Percentiles rank a stretch among this genome's conserved stretches.
phyloP scores from a whole-genome alignment of 2,888 invertebrate species.

The Xestia xanthographa region DNA sequence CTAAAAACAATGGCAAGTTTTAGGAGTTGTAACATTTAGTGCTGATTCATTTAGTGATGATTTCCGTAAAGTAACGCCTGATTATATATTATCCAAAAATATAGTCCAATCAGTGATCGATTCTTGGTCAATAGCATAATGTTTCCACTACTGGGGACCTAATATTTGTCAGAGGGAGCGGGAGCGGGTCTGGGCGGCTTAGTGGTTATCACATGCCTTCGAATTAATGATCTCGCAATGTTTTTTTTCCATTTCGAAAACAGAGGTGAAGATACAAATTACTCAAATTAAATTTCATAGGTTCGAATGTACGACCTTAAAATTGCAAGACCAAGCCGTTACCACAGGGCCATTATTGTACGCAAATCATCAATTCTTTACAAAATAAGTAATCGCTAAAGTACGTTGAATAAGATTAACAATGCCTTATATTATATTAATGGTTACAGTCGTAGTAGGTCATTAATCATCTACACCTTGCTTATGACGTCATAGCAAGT shows the following conservation, averaged over 20 bases:
- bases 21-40: no score
- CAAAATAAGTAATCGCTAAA: slow-evolving; percentile 1
- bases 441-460: background rate
- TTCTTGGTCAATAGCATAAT: background rate
- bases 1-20: background rate
- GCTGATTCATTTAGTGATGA: no score
- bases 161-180: background rate
- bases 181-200: no score
- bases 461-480: slow-evolving; percentile 19
- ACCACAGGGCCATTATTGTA: background rate
- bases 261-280: background rate
- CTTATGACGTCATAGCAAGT: slow-evolving; percentile 11
- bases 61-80: no score
- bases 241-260: background rate
- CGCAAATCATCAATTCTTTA: background rate
- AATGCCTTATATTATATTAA: slow-evolving; percentile 16
- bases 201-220: background rate
- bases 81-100: no score
- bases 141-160: background rate
- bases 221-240: background rate
- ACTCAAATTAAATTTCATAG: background rate
- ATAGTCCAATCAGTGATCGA: background rate
- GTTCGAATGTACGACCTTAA: background rate
- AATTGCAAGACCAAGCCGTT: background rate
- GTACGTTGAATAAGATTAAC: slow-evolving; percentile 17